These are phyloP conservation scores for Resseliella maxima DNA, from an alignment of 2,888 invertebrate species.

Conservation along the genomic window DNA sequence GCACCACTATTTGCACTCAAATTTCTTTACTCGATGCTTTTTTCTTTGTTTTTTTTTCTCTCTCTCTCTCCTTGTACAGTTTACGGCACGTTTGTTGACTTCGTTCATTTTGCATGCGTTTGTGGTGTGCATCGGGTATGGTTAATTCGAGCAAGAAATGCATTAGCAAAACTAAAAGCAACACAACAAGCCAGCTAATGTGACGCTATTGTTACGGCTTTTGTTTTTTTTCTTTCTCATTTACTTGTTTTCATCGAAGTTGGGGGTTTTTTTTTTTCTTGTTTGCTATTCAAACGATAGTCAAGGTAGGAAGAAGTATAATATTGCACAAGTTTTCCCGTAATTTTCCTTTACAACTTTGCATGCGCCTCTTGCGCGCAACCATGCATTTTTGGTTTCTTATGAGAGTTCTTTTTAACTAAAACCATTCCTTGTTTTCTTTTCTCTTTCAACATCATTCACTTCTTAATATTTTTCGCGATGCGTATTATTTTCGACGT, in stretches of 20 bases:
- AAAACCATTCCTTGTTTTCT: neutral
- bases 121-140: conserved; percentile 16
- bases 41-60: neutral
- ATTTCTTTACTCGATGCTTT: no score
- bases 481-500: conserved; percentile 2
- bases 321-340: conserved; percentile 48
- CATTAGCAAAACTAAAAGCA: conserved; percentile 40
- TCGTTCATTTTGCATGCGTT: conserved; percentile 46
- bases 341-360: conserved; percentile 45
- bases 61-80: neutral
- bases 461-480: conserved; percentile 39
- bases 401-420: neutral
- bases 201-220: neutral
- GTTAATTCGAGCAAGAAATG: conserved; percentile 45
- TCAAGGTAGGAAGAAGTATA: conserved; percentile 30
- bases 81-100: neutral
- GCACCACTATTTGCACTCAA: neutral
- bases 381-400: neutral
- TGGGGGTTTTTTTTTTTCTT: neutral
- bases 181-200: neutral
- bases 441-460: conserved; percentile 32
- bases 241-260: no score
- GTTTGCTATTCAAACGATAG: neutral
- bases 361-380: conserved; percentile 8
- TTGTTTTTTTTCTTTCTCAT: neutral